Evolutionary conservation across 2,113 vertebrate genomes (phyloP).

Genomic region (Heptranchias perlo): DNA sequence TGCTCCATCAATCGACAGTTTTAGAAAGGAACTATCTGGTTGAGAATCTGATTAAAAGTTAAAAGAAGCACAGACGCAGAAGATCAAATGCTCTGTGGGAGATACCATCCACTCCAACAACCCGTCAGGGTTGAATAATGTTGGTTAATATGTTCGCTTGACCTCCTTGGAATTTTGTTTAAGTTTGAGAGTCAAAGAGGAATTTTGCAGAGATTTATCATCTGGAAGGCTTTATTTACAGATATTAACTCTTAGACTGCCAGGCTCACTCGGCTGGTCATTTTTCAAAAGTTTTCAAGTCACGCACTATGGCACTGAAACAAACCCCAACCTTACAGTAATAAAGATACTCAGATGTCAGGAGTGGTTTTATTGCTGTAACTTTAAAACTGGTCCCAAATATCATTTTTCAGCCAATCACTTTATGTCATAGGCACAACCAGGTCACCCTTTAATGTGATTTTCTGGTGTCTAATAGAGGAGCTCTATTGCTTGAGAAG

Average conservation of each 20-base stretch:
- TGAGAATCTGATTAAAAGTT: not conserved
- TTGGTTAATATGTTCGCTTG: not conserved
- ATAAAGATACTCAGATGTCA: not conserved
- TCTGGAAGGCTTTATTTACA: not conserved
- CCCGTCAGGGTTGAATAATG: not conserved
- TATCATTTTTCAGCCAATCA: not conserved
- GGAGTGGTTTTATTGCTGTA: not conserved
- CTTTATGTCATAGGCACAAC: not conserved
- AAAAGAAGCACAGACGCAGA: not conserved
- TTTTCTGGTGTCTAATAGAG: not conserved
- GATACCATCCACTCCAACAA: not conserved
- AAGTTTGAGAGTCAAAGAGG: not conserved
- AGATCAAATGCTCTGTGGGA: not conserved
- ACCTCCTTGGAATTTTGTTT: not conserved
- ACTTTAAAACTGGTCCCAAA: not conserved
- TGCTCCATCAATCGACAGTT: not conserved
- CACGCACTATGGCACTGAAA: not conserved
- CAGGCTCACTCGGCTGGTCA: not conserved
- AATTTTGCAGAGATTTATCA: not conserved
- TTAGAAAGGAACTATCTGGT: not conserved
- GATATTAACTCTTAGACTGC: not conserved
- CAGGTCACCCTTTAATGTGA: not conserved
- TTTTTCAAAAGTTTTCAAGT: not conserved
- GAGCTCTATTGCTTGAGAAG: not conserved
- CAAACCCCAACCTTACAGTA: not conserved